phyloP scores from a whole-genome alignment of 2,888 invertebrate genomes.

The Neelides folsomi region DNA sequence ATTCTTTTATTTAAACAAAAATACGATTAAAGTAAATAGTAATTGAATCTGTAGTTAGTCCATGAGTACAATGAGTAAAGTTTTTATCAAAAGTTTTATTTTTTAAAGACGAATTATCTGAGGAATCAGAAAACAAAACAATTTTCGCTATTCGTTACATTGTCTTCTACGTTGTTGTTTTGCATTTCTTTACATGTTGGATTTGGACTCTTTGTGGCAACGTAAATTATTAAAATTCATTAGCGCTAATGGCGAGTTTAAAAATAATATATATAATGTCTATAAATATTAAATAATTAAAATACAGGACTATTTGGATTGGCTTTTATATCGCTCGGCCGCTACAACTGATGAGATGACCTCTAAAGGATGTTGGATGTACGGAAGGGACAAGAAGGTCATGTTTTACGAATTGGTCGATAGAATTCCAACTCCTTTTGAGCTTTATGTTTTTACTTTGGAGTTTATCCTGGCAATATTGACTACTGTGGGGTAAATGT shows the following conservation, averaged over 20 bases:
- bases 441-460: constrained; percentile 18
- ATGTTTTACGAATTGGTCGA: constrained; percentile 5
- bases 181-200: constrained; percentile 12
- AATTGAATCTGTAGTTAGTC: too few relatives aligned
- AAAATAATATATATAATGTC: too few relatives aligned
- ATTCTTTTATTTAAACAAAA: too few relatives aligned
- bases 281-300: too few relatives aligned
- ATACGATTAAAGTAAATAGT: too few relatives aligned
- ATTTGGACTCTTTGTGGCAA: background rate
- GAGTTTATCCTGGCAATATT: constrained; percentile 20
- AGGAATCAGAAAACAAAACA: too few relatives aligned
- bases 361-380: background rate
- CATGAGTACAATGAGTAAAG: too few relatives aligned
- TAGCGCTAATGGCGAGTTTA: too few relatives aligned
- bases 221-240: background rate
- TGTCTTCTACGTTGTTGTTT: constrained; percentile 16
- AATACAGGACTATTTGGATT: constrained; percentile 4
- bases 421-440: constrained; percentile 4
- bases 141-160: constrained; percentile 4
- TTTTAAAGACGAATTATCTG: too few relatives aligned
- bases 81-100: too few relatives aligned
- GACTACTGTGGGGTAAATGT: constrained; percentile 26
- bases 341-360: background rate
- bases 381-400: constrained; percentile 12
- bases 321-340: constrained; percentile 11